Conservation (phyloP, 64 coral and sea anemone species). For the Montipora efflorescens region DNA sequence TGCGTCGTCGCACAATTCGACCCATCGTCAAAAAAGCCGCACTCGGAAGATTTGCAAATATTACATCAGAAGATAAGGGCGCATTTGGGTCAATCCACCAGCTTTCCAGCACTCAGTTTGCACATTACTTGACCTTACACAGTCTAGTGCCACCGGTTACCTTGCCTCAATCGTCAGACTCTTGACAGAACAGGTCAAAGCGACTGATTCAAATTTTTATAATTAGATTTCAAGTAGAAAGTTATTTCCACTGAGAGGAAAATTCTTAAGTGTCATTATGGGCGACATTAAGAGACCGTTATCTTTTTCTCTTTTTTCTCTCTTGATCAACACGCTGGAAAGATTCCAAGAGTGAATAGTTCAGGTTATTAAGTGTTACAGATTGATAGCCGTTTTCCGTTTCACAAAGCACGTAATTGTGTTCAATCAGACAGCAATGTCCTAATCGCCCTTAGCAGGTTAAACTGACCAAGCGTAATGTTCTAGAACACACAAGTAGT, state of each 20-base stretch:
- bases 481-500: not conserved
- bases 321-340: not conserved
- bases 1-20: constrained; percentile 27
- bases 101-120: not conserved
- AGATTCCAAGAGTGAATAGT: not conserved
- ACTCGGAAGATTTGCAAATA: constrained; percentile 50
- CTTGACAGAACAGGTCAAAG: not conserved
- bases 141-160: constrained; percentile 1
- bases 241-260: not conserved
- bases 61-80: constrained; percentile 54
- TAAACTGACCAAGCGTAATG: not conserved
- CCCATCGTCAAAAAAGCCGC: constrained; percentile 22
- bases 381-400: not conserved
- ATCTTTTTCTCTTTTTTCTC: not conserved
- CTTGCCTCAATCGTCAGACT: not conserved
- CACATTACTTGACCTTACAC: not conserved
- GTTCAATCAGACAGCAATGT: not conserved
- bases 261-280: not conserved
- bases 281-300: not conserved
- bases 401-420: constrained; percentile 28
- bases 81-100: constrained; percentile 38
- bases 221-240: constrained; percentile 13
- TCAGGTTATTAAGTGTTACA: not conserved
- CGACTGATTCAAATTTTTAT: not conserved
- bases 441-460: not conserved